These are phyloP conservation scores for Zaprionus camerounensis DNA, from an alignment of 1,140 invertebrate species.

Conservation along the genomic window DNA sequence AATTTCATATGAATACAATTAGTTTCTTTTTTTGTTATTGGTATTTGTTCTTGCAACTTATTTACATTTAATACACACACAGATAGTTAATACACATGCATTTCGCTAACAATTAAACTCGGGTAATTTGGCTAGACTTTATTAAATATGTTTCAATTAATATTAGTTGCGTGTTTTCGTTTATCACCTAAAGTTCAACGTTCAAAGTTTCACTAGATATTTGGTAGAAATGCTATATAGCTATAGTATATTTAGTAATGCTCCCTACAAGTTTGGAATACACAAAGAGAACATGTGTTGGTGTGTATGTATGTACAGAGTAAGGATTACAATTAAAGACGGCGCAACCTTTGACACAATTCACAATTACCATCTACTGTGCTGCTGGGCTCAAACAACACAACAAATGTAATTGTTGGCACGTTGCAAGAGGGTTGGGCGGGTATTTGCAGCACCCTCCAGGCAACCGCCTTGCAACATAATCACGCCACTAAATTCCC, in stretches of 20 bases:
- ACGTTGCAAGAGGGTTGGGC: slow-evolving; percentile 58
- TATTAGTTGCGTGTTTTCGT: slow-evolving; percentile 30
- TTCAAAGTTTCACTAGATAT: slow-evolving; percentile 9
- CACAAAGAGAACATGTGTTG: slow-evolving; percentile 19
- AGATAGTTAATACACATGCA: slow-evolving; percentile 36
- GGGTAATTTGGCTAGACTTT: slow-evolving; percentile 51
- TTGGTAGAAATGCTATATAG: slow-evolving; percentile 8
- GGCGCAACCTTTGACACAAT: slow-evolving; percentile 21
- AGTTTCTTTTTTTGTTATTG: slow-evolving; percentile 44
- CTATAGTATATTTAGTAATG: background rate
- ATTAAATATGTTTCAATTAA: slow-evolving; percentile 18
- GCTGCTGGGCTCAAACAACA: slow-evolving; percentile 83
- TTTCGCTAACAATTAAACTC: slow-evolving; percentile 47
- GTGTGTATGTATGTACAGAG: slow-evolving; percentile 36
- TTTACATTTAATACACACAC: slow-evolving; percentile 43
- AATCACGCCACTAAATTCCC: slow-evolving; percentile 43
- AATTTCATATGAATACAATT: slow-evolving; percentile 31
- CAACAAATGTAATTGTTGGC: slow-evolving; percentile 68
- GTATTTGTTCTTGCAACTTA: slow-evolving; percentile 37
- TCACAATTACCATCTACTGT: slow-evolving; percentile 72
- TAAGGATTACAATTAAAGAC: slow-evolving; percentile 34
- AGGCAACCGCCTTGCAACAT: slow-evolving; percentile 62
- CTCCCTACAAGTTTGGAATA: background rate
- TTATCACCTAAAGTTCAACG: slow-evolving; percentile 34
- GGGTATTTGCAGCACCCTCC: slow-evolving; percentile 36